Conservation (phyloP, 2,888 invertebrate species). For the Microctonus brassicae region DNA sequence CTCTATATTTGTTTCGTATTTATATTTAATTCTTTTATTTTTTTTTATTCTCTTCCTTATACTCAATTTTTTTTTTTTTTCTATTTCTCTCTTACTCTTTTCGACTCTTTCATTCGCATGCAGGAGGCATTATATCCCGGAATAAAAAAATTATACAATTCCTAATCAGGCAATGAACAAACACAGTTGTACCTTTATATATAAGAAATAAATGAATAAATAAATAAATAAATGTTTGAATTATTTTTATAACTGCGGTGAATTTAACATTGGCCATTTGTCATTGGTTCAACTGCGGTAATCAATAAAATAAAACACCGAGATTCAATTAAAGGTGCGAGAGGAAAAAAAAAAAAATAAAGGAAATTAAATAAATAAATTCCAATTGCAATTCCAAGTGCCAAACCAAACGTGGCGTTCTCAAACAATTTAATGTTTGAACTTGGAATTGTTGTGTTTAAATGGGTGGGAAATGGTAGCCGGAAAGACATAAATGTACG, state of each 20-base stretch:
- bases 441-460: not conserved
- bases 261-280: not conserved
- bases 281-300: not conserved
- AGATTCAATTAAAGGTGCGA: not conserved
- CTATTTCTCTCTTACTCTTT: not conserved
- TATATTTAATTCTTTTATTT: not conserved
- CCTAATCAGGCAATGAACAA: not conserved
- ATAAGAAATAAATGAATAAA: no score
- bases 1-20: conserved; percentile 1
- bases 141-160: not conserved
- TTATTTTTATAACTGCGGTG: not conserved
- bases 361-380: not conserved
- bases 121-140: not conserved
- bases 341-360: not conserved
- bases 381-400: not conserved
- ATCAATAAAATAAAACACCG: not conserved
- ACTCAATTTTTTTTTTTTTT: not conserved
- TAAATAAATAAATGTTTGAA: not conserved
- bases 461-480: conserved; percentile 1
- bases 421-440: conserved; percentile 4
- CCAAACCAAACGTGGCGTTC: not conserved
- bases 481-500: conserved; percentile 3
- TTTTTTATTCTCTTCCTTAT: not conserved
- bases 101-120: not conserved
- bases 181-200: not conserved